Percentiles rank a stretch among this genome's conserved stretches.
Evolutionary conservation across 2,797 vertebrate species (phyloP).

Genomic region (Leptatherina wallacei): DNA sequence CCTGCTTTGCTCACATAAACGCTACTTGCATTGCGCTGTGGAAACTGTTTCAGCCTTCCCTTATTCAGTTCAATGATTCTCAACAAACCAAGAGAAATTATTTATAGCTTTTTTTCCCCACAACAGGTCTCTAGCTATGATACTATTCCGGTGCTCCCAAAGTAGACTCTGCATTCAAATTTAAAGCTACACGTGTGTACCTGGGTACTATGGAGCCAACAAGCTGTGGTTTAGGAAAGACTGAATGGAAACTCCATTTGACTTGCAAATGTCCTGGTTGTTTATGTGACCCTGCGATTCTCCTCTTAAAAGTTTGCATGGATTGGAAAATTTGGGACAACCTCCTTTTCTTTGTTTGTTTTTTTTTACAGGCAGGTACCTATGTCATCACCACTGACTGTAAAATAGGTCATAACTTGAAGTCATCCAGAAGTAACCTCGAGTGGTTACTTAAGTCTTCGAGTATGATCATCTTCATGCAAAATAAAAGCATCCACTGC

Average conservation of each 20-base stretch:
- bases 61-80: background rate
- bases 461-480: background rate
- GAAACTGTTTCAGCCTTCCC: too few species aligned
- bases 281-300: conserved; percentile 26
- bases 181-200: background rate
- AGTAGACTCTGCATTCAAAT: conserved; percentile 40
- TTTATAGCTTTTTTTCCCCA: background rate
- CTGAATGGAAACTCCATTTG: conserved; percentile 76
- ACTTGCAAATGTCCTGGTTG: conserved; percentile 70
- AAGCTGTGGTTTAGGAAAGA: conserved; percentile 12
- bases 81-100: background rate
- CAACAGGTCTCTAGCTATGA: background rate
- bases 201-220: conserved; percentile 4
- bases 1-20: background rate
- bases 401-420: too few species aligned
- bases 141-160: background rate
- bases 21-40: too few species aligned
- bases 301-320: conserved; percentile 17
- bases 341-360: background rate
- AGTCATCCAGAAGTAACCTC: too few species aligned
- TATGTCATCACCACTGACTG: too few species aligned
- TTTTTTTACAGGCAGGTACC: conserved; percentile 44
- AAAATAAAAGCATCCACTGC: background rate
- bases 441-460: background rate
- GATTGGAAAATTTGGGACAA: conserved; percentile 36